phyloP scores from a whole-genome alignment of 2,888 invertebrate genomes.

The Vesta saturnalis region DNA sequence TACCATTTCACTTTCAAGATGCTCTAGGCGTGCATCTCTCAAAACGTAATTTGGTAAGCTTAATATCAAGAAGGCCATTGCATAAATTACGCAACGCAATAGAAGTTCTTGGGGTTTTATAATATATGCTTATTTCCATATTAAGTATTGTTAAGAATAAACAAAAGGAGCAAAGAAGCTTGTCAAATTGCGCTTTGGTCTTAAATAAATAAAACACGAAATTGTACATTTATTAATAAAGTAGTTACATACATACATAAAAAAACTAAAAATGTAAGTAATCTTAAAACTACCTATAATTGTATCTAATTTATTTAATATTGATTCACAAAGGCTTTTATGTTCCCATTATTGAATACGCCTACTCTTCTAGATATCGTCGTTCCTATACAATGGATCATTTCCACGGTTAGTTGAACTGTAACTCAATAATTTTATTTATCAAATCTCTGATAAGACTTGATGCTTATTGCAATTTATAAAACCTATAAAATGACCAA shows the following conservation, averaged over 20 bases:
- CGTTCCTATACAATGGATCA: conserved; percentile 44
- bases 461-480: conserved; percentile 42
- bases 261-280: not conserved
- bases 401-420: conserved; percentile 45
- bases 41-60: conserved; percentile 11
- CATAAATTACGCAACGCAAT: not conserved
- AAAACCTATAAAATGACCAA: conserved; percentile 45
- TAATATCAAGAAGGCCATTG: not conserved
- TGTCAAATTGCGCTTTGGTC: not conserved
- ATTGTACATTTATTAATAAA: not conserved
- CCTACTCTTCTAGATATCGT: conserved; percentile 40
- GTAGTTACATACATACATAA: not conserved
- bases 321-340: conserved; percentile 35
- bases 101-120: not conserved
- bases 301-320: not conserved
- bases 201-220: not conserved
- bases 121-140: conserved; percentile 7
- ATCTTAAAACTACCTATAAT: not conserved
- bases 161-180: not conserved
- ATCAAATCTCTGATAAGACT: conserved; percentile 46
- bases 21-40: not conserved
- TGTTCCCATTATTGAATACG: conserved; percentile 42
- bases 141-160: not conserved
- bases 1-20: not conserved
- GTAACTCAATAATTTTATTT: conserved; percentile 47